phyloP scores from a whole-genome alignment of 2,113 vertebrate species.

The Neogale vison region DNA sequence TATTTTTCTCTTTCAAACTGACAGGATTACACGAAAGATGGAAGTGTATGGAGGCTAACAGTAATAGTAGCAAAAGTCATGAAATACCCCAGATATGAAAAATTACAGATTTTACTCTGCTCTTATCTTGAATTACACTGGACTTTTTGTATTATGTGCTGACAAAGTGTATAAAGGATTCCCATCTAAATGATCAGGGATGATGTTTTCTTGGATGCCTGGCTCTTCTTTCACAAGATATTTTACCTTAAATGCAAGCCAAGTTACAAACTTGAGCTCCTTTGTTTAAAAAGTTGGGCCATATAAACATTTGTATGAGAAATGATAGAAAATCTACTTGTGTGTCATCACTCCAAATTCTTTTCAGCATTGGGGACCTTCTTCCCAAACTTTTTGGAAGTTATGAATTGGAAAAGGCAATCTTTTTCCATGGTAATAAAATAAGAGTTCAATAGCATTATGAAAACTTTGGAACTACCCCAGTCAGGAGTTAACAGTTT shows the following conservation, averaged over 20 bases:
- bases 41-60: neutral
- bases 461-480: neutral
- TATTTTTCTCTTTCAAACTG: neutral
- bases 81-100: neutral
- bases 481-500: neutral
- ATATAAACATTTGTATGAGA: neutral
- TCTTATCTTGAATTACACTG: neutral
- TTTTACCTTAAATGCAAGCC: neutral
- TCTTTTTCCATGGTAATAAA: neutral
- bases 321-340: neutral
- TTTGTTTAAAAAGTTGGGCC: neutral
- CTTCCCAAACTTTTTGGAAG: neutral
- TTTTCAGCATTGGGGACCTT: neutral
- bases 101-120: neutral
- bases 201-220: neutral
- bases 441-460: neutral
- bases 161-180: neutral
- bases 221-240: neutral
- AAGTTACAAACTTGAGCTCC: neutral
- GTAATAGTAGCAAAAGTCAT: neutral
- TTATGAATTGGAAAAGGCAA: neutral
- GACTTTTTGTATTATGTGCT: neutral
- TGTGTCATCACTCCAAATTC: neutral
- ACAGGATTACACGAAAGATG: neutral
- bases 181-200: neutral